phyloP scores from a whole-genome alignment of 2,797 vertebrate genomes.

The Gadopsis bispinosus region DNA sequence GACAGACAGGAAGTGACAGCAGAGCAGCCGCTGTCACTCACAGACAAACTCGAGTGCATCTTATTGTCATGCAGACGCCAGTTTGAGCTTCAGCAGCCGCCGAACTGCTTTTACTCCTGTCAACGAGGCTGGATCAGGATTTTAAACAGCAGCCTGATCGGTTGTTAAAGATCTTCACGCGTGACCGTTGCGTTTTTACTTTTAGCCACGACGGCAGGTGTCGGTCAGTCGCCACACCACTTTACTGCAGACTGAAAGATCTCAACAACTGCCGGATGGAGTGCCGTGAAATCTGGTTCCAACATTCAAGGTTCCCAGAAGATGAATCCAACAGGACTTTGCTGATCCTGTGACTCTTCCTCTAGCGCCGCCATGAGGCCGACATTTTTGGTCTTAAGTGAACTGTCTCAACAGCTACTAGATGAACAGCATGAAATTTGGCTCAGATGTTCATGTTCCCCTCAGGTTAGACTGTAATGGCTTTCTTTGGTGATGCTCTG shows the following conservation, averaged over 20 bases:
- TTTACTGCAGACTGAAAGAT: not conserved
- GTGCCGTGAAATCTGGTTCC: not conserved
- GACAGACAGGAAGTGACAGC: slow-evolving; percentile 51
- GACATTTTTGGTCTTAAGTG: not conserved
- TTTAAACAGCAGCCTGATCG: not conserved
- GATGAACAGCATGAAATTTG: not conserved
- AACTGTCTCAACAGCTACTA: not conserved
- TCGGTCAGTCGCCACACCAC: not conserved
- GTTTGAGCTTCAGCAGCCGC: slow-evolving; percentile 44
- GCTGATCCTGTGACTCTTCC: not conserved
- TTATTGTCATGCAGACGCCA: slow-evolving; percentile 64
- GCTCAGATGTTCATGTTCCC: no score
- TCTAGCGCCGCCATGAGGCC: not conserved
- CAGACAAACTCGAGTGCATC: slow-evolving; percentile 47
- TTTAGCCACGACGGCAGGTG: not conserved
- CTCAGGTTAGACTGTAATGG: not conserved
- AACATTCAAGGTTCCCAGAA: not conserved
- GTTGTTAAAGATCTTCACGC: not conserved
- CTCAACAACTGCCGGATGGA: not conserved
- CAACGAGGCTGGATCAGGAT: not conserved
- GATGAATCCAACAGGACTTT: not conserved
- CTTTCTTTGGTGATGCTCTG: not conserved
- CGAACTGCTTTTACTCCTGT: slow-evolving; percentile 30
- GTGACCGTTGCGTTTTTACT: not conserved
- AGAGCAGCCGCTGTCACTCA: slow-evolving; percentile 57